phyloP scores from a whole-genome alignment of 2,113 vertebrate genomes.

The Pelecanus crispus region DNA sequence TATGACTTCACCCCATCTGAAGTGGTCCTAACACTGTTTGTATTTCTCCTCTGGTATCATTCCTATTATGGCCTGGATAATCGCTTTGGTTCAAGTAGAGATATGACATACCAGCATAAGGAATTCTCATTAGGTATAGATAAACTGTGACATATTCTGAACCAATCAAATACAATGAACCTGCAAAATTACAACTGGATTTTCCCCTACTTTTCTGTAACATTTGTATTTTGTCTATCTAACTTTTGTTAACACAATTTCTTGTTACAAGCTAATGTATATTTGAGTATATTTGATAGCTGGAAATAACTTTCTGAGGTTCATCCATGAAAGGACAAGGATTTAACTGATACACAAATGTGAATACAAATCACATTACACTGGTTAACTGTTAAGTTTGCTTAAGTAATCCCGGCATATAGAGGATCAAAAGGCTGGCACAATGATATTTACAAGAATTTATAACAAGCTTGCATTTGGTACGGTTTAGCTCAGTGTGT shows the following conservation, averaged over 20 bases:
- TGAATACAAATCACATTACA: neutral
- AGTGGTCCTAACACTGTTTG: neutral
- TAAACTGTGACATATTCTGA: neutral
- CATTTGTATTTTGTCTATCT: neutral
- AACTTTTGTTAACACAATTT: neutral
- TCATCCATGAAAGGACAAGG: neutral
- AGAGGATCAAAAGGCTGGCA: neutral
- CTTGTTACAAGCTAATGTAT: neutral
- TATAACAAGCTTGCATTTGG: neutral
- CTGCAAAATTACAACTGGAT: neutral
- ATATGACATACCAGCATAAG: neutral
- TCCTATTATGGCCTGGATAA: neutral
- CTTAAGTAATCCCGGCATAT: neutral
- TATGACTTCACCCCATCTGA: constrained; percentile 10
- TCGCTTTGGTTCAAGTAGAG: neutral
- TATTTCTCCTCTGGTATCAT: neutral
- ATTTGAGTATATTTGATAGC: neutral
- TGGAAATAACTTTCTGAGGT: neutral
- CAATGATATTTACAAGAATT: neutral
- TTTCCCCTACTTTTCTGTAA: neutral
- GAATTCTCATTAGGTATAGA: neutral
- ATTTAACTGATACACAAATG: neutral
- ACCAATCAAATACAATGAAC: neutral
- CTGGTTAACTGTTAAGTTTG: neutral
- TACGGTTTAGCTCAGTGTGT: neutral